These are phyloP conservation scores for Mantis religiosa DNA, from an alignment of 2,888 invertebrate genomes.

Conservation along the genomic window DNA sequence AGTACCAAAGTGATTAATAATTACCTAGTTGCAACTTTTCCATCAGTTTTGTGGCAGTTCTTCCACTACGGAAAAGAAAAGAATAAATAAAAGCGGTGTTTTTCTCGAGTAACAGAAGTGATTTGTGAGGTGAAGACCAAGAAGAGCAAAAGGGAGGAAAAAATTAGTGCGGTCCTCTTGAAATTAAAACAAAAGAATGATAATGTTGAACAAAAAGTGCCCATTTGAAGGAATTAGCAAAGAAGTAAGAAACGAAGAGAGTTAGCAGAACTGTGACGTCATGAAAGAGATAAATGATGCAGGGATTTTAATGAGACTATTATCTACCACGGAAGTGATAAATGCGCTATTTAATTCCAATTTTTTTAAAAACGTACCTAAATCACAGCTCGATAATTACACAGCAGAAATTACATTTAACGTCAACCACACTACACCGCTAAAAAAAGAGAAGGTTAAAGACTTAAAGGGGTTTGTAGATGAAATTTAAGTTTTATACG, in stretches of 20 bases:
- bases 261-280: no score
- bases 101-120: no score
- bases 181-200: not conserved
- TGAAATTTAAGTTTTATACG: no score
- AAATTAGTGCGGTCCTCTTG: not conserved
- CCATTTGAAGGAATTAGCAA: not conserved
- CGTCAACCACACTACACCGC: not conserved
- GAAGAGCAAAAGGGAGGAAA: not conserved
- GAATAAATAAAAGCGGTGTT: no score
- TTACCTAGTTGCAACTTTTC: no score
- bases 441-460: not conserved
- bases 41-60: no score
- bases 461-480: no score
- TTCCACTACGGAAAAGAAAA: no score
- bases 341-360: not conserved
- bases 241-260: not conserved
- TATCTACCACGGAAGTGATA: not conserved
- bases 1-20: no score
- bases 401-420: not conserved
- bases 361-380: not conserved
- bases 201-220: not conserved
- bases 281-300: not conserved
- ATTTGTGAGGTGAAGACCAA: no score
- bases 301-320: not conserved
- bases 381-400: not conserved